Evolutionary conservation across 2,113 vertebrate genomes (phyloP), one percentile per base, ranked within the genome.

Genomic region (Lophius piscatorius): DNA sequence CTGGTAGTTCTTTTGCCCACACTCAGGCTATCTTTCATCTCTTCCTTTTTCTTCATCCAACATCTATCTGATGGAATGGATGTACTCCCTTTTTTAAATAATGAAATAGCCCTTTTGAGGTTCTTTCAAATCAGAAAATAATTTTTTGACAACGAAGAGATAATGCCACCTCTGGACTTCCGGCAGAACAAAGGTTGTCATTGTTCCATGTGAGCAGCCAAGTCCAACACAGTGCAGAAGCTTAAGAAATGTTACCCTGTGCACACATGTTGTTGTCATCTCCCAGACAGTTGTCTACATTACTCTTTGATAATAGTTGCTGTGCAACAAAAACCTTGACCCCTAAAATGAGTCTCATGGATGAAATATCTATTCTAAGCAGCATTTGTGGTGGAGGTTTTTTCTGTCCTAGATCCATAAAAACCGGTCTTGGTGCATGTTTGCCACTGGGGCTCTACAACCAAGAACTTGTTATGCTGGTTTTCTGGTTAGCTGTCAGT

Each of bases 61-160:
- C 56, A 76, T 70, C 66, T 71, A 83, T 87, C 83, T 76, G 76
- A 88, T 80, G 82, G 76, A 78, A 83, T 80, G 66, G 76, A 86
- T 80, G 69, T 11, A 6, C 46, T 33, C 58, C 38, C 26, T 70
- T 21, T 31, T 82, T 86, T 77, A 78, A 71, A 85, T 78, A 70
- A 61, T 68, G 68, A 81, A 75, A 74, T 58, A 44, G 57, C 24
- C 24, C 33, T 33, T 42, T 51, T 8, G 14, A 63, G 22, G 58
- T 50, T 60, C 51, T 86, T 88, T 82, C 74, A 87, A 87, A 89
- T 83, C 28, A 57, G 57, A 60, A 63, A 55, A 68, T 41, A 26
- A 51, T 52, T 73, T 68, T 71, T 23, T 40, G 24, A 61, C 58
- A 52, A 54, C 45, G n/a, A 44, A 42, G 14, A 63, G 70, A 88